Evolutionary conservation across 2,888 invertebrate species (phyloP).

Genomic region (Nemoura dubitans): DNA sequence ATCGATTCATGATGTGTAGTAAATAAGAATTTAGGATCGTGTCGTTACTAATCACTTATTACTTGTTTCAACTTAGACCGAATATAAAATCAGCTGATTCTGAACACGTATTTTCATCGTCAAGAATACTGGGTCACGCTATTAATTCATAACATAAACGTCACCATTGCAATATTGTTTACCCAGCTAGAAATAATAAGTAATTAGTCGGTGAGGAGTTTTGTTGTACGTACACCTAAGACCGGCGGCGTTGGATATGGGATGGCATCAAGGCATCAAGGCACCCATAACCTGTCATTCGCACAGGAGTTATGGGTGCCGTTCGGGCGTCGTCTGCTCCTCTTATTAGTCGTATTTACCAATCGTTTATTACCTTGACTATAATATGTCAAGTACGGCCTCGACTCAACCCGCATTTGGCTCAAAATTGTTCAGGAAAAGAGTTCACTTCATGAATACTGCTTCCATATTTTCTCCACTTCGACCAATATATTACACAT

Average conservation of each 20-base stretch:
- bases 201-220: not conserved
- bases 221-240: no score
- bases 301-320: not conserved
- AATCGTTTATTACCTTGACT: not conserved
- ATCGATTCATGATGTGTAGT: no score
- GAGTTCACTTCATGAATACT: no score
- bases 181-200: not conserved
- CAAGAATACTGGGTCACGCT: slow-evolving; percentile 17
- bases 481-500: no score
- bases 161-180: not conserved
- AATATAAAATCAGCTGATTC: not conserved
- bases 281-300: not conserved
- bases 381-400: no score
- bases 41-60: not conserved
- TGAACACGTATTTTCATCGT: not conserved
- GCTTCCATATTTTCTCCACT: no score
- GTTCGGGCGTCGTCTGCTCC: not conserved
- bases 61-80: not conserved
- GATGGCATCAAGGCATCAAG: no score
- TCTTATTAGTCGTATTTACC: not conserved
- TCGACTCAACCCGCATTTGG: no score
- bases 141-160: not conserved
- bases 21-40: not conserved
- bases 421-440: no score
- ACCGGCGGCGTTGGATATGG: not conserved